Base-by-base conservation (phyloP, 2,888 invertebrate genomes). In the Agriopis aurantiaria region DNA sequence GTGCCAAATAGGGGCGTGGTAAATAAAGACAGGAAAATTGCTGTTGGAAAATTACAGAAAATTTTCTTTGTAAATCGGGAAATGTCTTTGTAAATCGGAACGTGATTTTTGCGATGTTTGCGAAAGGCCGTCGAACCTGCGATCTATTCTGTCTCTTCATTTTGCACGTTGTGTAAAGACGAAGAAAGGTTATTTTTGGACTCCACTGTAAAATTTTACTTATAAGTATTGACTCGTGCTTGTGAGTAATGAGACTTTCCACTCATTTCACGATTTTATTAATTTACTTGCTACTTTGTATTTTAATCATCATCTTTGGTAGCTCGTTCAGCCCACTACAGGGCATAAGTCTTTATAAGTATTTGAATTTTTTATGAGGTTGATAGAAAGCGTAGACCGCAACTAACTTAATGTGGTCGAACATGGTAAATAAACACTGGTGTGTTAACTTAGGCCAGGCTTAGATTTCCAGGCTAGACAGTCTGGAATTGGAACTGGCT, bases 1-100 rank as follows among this genome's bases (percentile, higher is more conserved):
- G 69, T 57, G 69, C 60, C 68, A 74, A 75, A 78, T 70, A 72
- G 67, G 74, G 68, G 69, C 60, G 46, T 23, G 14, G 68, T 72
- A 69, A 78, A 79, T 74, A 74, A 66, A 68, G 60, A 49, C 60
- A 68, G 65, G 60, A 75, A 78, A 75, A 75, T 78, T 69, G 68
- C 68, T 61, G 67, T 61, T 53, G 67, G 72, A 76, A 73, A 72
- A 72, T 59, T 71, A 69, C 73, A 57, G 61, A 65, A 65, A 75
- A 75, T 53, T 33, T n/a, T 59, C 66, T 63, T 63, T 60, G 51
- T 62, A 55, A 63, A 62, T 65, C 63, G 67, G 65, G 45, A 70
- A 68, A 67, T 67, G 58, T 68, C 59, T 55, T 60, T 69, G 33
- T 45, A 62, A 65, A 65, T 59, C 57, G 41, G 49, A 52, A 52